A percentile compares a stretch with the other conserved stretches of the same genome.
phyloP scores from a whole-genome alignment of 2,113 vertebrate genomes.

The Narcine bancroftii region DNA sequence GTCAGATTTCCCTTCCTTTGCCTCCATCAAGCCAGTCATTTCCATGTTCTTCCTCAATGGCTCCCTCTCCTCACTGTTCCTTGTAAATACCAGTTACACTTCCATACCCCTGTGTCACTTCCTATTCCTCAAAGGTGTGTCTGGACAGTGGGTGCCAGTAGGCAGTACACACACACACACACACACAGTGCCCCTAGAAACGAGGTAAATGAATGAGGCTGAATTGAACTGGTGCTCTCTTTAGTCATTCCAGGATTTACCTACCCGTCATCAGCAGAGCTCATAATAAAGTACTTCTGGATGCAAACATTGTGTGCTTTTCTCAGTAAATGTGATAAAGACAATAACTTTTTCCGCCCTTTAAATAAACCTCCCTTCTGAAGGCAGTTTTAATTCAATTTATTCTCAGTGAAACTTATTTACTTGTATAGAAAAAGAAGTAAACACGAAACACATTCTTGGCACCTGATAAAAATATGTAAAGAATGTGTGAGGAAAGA shows the following conservation, averaged over 20 bases:
- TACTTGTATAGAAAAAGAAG: no score
- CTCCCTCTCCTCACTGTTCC: background rate
- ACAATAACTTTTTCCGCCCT: background rate
- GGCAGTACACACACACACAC: no score
- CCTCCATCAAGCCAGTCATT: background rate
- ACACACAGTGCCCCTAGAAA: no score
- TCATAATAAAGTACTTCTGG: background rate
- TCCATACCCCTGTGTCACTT: background rate
- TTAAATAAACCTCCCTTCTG: background rate
- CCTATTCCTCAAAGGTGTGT: background rate
- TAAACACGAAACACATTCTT: background rate
- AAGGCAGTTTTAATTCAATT: background rate
- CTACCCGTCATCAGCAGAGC: background rate
- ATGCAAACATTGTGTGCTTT: background rate
- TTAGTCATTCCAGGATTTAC: background rate
- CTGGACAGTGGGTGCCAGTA: no score
- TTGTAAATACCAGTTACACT: background rate
- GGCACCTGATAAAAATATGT: background rate
- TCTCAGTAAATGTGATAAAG: background rate
- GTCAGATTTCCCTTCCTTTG: background rate
- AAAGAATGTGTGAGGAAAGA: background rate
- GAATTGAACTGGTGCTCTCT: background rate
- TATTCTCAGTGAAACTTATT: background rate
- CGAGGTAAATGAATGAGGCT: no score
- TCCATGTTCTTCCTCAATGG: background rate